Base-by-base conservation (phyloP, 2,888 invertebrate species). In the Zhuqinia jingwanae region DNA sequence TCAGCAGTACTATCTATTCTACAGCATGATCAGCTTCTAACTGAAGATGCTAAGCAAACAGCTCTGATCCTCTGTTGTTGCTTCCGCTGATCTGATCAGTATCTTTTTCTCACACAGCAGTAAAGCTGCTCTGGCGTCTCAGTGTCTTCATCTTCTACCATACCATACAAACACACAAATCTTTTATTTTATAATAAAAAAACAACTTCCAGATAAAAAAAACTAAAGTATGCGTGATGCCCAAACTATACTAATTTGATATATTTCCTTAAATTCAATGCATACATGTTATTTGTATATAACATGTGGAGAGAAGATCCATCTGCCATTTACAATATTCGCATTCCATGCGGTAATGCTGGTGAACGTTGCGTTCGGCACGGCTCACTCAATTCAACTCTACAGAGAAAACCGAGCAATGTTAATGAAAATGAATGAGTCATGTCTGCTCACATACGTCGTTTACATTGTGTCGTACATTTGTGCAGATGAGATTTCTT, bases 341-440 rank as follows among this genome's bases (percentile, higher is more conserved):
- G 2, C 13, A 2, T 42, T 17, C 20, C 42, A 42, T 1, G 36
- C 10, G 65, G 20, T 20, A 15, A 50, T 50, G 42, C 20, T 17
- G 42, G 42, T 42, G 65, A 68, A 68, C 42, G 20, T 2, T 25
- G 13, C 17, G 65, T 20, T 20, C 42, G 65, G 30, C 17, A 42
- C 42, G 65, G 30, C 36, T 63, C 42, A 63, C 15, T 36, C 36
- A 36, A 36, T 8, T 36, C 36, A 8, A n/a, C n/a, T n/a, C n/a
- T 8, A 36, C 15, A 30, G 30, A 63, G 15, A 63, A 30, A 63
- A 10, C 56, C 36, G 53, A 76, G 42, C 36, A 76, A 76, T 68
- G 65, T 42, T 76, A 76, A 76, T 76, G 76, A 76, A 76, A 76
- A 76, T 76, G 76, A 76, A 76, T 76, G 76, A 76, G 56, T 76